Evolutionary conservation across 1,140 invertebrate species (phyloP), one percentile per base, ranked within the genome.

Genomic region (Mizuhopecten yessoensis): DNA sequence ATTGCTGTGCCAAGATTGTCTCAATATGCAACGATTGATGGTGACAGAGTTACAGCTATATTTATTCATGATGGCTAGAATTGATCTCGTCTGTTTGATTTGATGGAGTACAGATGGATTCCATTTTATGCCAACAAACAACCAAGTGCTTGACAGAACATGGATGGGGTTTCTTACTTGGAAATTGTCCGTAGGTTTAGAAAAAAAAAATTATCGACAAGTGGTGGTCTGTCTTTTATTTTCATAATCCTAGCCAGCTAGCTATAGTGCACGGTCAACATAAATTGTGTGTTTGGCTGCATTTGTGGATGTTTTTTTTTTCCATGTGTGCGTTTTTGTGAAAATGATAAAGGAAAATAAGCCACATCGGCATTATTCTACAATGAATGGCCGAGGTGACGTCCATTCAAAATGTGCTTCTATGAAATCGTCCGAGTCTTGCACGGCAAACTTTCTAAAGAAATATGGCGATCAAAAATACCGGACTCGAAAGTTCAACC

Each of bases 401-500:
- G 17, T 75, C 57, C 57, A 75, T 75, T 75, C 57, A 29, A 75
- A 75, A 75, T 75, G 57, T 75, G 57, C 57, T 5, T 75, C 57
- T 75, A 0, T 75, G 57, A 75, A 75, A 75, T 75, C 57, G 11
- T 75, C 57, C 23, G 57, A 75, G 57, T 75, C 57, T n/a, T 75
- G 57, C 29, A 75, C 57, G 0, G 57, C 57, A 75, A 75, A 75
- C 57, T 75, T 75, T 75, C 57, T 75, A n/a, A 75, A 75, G 57
- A n/a, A n/a, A 75, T 75, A 75, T 75, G 57, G 57, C n/a, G 29
- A 75, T 75, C 57, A 75, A 75, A 75, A 75, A 9, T 75, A 29
- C 33, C 39, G 90, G 87, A 92, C 89, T 39, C 86, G 91, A 45
- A 93, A 93, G 88, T 93, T 93, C 90, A 92, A 90, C 49, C 92